Conservation (phyloP, 2,888 invertebrate species). For the Platycnemis pennipes region DNA sequence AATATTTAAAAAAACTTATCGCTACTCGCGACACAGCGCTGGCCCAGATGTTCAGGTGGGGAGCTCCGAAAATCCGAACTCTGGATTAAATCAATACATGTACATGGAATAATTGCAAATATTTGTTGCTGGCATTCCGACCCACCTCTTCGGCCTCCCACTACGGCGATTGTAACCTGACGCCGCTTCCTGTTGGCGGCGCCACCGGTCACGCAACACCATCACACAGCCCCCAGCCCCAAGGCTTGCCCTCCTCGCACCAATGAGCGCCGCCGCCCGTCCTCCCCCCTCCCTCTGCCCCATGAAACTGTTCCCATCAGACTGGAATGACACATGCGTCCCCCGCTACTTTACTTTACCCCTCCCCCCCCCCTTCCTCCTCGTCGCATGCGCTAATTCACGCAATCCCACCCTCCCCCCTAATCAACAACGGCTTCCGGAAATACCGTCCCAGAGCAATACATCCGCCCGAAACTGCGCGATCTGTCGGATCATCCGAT, state of each 20-base stretch:
- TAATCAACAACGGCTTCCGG: constrained; percentile 56
- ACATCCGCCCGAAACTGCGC: constrained; percentile 43
- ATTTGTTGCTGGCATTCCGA: background rate
- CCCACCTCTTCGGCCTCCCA: background rate
- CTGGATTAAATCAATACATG: no score
- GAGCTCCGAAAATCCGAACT: no score
- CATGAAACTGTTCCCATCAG: constrained; percentile 4
- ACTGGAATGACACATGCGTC: background rate
- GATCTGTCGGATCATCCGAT: constrained; percentile 28
- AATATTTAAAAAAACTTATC: no score
- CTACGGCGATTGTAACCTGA: background rate
- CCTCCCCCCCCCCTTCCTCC: background rate
- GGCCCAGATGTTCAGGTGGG: no score
- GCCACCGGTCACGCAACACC: background rate
- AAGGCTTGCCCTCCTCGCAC: background rate
- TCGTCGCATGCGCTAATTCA: background rate
- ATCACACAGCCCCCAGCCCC: background rate
- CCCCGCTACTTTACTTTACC: no score
- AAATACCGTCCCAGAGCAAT: constrained; percentile 59
- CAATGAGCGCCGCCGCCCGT: no score
- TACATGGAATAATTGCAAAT: background rate
- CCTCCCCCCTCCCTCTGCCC: background rate
- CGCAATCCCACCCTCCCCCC: constrained; percentile 15
- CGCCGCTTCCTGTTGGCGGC: background rate
- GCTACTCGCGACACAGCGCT: no score